Percentiles rank a stretch among this genome's conserved stretches.
phyloP scores from a whole-genome alignment of 2,888 invertebrate species.

The Hymenopus coronatus region DNA sequence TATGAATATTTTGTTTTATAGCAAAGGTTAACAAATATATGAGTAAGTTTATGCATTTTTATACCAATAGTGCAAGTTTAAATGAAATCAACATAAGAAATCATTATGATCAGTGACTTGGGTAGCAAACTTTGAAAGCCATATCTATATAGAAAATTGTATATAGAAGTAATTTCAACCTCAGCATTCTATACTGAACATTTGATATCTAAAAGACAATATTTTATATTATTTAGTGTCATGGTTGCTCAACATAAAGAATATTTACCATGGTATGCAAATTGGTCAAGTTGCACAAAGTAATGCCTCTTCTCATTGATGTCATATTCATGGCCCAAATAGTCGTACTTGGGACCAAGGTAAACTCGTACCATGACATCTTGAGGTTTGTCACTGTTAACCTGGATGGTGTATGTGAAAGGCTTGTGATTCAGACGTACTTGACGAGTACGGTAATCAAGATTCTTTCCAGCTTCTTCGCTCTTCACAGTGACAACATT shows the following conservation, averaged over 20 bases:
- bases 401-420: conserved; percentile 59
- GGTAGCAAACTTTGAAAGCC: too few species aligned
- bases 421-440: conserved; percentile 68
- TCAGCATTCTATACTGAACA: not conserved
- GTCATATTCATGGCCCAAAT: conserved; percentile 51
- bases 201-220: not conserved
- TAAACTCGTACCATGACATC: conserved; percentile 63
- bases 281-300: conserved; percentile 61
- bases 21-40: too few species aligned
- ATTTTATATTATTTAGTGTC: not conserved
- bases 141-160: too few species aligned
- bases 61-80: too few species aligned
- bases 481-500: conserved; percentile 55
- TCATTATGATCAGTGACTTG: too few species aligned
- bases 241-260: too few species aligned
- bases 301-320: conserved; percentile 57
- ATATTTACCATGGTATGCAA: conserved; percentile 53
- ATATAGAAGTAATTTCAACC: not conserved
- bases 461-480: conserved; percentile 44
- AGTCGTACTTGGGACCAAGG: conserved; percentile 68
- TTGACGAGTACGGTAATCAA: conserved; percentile 61
- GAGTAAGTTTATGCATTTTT: too few species aligned
- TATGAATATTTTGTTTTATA: too few species aligned
- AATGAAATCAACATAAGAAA: too few species aligned
- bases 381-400: conserved; percentile 57